Evolutionary conservation across 1,140 invertebrate genomes (phyloP).

Genomic region (Ericerus pela): DNA sequence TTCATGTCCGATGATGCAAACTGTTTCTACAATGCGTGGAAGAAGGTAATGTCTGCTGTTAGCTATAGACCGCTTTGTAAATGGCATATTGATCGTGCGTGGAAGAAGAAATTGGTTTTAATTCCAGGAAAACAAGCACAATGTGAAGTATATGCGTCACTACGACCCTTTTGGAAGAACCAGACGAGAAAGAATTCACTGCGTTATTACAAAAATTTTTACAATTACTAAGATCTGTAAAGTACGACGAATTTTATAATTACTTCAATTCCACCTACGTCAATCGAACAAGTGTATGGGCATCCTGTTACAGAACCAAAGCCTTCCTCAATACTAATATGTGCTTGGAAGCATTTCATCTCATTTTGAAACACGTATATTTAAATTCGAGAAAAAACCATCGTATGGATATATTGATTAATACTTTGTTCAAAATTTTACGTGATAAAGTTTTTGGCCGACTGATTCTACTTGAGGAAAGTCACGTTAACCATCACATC

Average conservation of each 20-base stretch:
- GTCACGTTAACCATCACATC: too few relatives aligned
- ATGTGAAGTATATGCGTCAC: too few relatives aligned
- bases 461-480: too few relatives aligned
- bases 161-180: not conserved
- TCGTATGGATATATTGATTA: conserved; percentile 9
- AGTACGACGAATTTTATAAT: not conserved
- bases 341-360: conserved; percentile 12
- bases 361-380: conserved; percentile 13
- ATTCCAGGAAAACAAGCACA: too few relatives aligned
- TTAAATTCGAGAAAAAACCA: conserved; percentile 3
- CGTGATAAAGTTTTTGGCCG: too few relatives aligned
- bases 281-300: conserved; percentile 12
- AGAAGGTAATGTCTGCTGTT: not conserved
- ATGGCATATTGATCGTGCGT: conserved; percentile 13
- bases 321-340: conserved; percentile 10
- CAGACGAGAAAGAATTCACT: not conserved
- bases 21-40: not conserved
- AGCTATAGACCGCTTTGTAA: conserved; percentile 2
- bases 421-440: too few relatives aligned
- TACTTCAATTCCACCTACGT: conserved; percentile 13
- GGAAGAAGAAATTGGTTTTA: conserved; percentile 5
- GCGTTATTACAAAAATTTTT: not conserved
- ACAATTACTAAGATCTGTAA: not conserved
- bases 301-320: conserved; percentile 11
- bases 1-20: conserved; percentile 14